Conservation (phyloP, 1,140 invertebrate genomes). For the Psix sp. region DNA sequence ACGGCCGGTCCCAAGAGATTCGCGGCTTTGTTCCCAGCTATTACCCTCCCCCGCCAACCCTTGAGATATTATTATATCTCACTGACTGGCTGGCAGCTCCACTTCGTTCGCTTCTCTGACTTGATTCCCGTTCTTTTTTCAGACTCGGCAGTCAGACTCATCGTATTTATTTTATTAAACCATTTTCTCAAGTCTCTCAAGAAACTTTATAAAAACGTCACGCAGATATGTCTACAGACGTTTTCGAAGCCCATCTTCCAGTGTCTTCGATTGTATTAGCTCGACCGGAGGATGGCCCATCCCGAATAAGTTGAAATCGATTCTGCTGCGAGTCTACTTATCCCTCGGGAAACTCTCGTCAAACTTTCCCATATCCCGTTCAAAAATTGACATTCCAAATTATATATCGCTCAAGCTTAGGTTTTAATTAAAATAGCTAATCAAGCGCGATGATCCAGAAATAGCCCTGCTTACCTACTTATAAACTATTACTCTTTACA, state of each 20-base stretch:
- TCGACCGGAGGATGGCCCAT: constrained; percentile 46
- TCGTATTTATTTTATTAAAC: constrained; percentile 78
- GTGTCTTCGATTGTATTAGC: constrained; percentile 62
- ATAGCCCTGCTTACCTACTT: no score
- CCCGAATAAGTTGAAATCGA: constrained; percentile 62
- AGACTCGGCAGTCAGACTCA: constrained; percentile 61
- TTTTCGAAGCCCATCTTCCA: constrained; percentile 56
- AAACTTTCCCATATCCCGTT: constrained; percentile 46
- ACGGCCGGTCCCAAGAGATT: constrained; percentile 69
- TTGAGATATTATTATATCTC: constrained; percentile 78
- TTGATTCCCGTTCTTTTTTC: constrained; percentile 54
- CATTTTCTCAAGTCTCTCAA: constrained; percentile 66
- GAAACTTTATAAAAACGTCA: constrained; percentile 67
- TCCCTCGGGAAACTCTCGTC: constrained; percentile 45
- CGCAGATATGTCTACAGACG: constrained; percentile 55
- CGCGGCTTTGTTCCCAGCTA: constrained; percentile 77
- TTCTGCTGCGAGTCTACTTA: constrained; percentile 43
- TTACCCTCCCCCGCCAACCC: constrained; percentile 75
- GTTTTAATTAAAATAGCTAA: constrained; percentile 42
- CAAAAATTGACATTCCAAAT: constrained; percentile 57
- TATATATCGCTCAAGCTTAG: constrained; percentile 22
- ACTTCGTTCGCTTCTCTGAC: constrained; percentile 35
- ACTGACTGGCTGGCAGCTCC: constrained; percentile 64
- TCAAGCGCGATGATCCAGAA: constrained; percentile 13
- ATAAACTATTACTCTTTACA: no score